Evolutionary conservation across 2,888 invertebrate genomes (phyloP).

Genomic region (Carabus problematicus): DNA sequence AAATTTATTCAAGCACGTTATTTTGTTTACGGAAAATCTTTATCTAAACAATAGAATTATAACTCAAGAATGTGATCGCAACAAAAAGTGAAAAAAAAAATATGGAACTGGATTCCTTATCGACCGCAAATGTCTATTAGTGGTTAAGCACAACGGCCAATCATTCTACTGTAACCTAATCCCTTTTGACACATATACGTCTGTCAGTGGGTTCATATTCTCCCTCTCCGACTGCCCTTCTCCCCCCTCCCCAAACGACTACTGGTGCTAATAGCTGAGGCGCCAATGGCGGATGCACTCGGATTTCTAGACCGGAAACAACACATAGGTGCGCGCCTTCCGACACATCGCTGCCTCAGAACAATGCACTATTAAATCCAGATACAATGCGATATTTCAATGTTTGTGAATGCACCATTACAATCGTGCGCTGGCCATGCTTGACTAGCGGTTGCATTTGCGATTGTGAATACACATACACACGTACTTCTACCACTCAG

Average conservation of each 20-base stretch:
- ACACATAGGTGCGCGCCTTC: slow-evolving; percentile 54
- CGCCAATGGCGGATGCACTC: not conserved
- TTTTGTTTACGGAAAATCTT: too few species aligned
- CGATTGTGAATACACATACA: slow-evolving; percentile 2
- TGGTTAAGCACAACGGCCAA: too few species aligned
- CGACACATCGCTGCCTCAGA: slow-evolving; percentile 56
- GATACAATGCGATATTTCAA: slow-evolving; percentile 46
- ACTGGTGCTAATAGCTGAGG: not conserved
- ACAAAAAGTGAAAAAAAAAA: too few species aligned
- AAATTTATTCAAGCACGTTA: too few species aligned
- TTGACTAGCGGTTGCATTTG: slow-evolving; percentile 6
- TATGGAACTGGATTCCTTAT: too few species aligned
- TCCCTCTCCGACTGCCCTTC: too few species aligned
- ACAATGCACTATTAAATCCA: slow-evolving; percentile 58
- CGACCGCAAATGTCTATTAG: too few species aligned
- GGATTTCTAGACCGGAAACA: slow-evolving; percentile 52
- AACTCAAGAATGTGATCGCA: too few species aligned
- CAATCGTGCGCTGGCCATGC: slow-evolving; percentile 42
- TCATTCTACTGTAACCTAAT: not conserved
- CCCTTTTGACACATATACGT: slow-evolving; percentile 1
- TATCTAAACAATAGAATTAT: too few species aligned
- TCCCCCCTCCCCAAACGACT: not conserved
- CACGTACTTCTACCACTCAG: too few species aligned
- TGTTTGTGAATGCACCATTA: slow-evolving; percentile 47
- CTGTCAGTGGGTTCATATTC: not conserved